Base-by-base conservation (phyloP, 2,797 vertebrate genomes). In the Enteromius unitaeniatus region DNA sequence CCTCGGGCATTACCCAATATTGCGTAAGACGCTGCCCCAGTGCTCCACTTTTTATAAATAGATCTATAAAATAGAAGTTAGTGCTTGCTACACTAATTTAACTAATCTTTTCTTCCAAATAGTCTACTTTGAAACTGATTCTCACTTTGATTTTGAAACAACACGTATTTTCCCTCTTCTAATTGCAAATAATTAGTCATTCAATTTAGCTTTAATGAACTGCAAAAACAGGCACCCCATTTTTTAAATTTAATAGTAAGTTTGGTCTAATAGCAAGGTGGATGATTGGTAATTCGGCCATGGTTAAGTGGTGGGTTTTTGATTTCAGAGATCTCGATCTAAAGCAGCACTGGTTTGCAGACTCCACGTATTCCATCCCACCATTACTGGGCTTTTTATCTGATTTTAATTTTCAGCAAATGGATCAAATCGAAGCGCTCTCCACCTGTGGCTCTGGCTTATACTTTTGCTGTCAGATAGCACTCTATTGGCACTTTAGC, bases 401-500 rank as follows among this genome's bases (percentile, higher is more conserved):
- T 55, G 85, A 89, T 88, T 87, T 86, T 82, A 88, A 82, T 87
- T 68, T 85, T 83, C 88, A 78, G 73, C 84, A 84, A 84, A 84
- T 86, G 77, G 79, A 82, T 85, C 51, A 77, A 85, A 80, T 76
- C 60, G 69, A 88, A 79, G 21, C 62, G 23, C 68, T 88, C 72
- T 79, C 72, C 34, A 65, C 68, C 80, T 69, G 78, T 83, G 72
- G 60, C 70, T 79, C 42, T 80, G 78, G 45, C 53, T 51, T 47
- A 85, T 85, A 87, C 85, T 87, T 87, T 86, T 79, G 73, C 79
- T 82, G 86, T 87, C 83, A 88, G 89, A 87, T 67, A 80, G 87
- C 86, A 78, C 70, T 84, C 84, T 81, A 85, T 58, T 31, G 37
- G 86, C 89, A 86, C 53, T 69, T 87, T 78, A 34, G 69, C 37